Evolutionary conservation across 2,797 vertebrate genomes (phyloP), one percentile per base, ranked within the genome.

Genomic region (Myripristis jacobus): DNA sequence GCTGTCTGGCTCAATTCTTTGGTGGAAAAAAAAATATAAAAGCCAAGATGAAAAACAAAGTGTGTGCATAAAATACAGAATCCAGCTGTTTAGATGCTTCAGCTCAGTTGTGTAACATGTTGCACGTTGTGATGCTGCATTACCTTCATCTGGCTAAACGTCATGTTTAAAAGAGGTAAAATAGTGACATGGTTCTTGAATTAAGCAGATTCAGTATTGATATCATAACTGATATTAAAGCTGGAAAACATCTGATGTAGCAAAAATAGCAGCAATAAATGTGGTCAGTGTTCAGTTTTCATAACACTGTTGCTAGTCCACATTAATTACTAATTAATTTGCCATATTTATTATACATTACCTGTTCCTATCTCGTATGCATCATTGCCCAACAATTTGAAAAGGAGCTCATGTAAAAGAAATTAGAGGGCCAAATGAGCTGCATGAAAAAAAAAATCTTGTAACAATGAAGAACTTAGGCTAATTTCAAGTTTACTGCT

Each of bases 241-340:
- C 58, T 52, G 36, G 29, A 72, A 69, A 66, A 18, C 11, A 13
- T 66, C 59, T 63, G 56, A 41, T 65, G 36, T 43, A 34, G 59
- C 24, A 47, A 7, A 46, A 63, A 46, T 47, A 25, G 59, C 54
- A 15, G 12, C 44, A 21, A 16, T 38, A 21, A 83, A 73, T 75
- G 75, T 41, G 9, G 31, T 21, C 46, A 68, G 53, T 68, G 46
- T 79, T 61, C 41, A 13, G 25, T 66, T 75, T 61, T 70, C 21
- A 75, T 73, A 7, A 31, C 29, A 52, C 67, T 58, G 50, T 44
- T 59, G 47, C 61, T 79, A 69, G 3, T 6, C 46, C 47, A 75
- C 55, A 62, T 81, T 79, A 51, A 76, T 70, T 63, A 56, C 38
- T 22, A 70, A 5, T 87, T 81, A 59, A 69, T 75, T 73, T 27